phyloP scores from a whole-genome alignment of 2,113 vertebrate genomes.

The Saiga tatarica region DNA sequence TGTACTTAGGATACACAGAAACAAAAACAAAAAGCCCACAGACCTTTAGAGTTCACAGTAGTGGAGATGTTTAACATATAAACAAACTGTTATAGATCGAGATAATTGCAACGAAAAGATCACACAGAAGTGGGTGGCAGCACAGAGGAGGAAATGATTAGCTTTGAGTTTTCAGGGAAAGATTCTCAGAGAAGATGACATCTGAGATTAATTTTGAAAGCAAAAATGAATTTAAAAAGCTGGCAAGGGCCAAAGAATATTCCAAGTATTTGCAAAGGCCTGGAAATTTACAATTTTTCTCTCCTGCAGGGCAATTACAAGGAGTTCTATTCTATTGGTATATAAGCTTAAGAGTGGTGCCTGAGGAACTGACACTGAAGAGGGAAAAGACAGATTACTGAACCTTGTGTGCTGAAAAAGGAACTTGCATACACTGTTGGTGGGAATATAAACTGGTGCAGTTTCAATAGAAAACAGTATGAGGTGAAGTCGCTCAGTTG shows the following conservation, averaged over 20 bases:
- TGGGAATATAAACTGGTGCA: background rate
- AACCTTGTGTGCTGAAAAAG: background rate
- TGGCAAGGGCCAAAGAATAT: background rate
- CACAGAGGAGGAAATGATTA: background rate
- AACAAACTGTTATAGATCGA: background rate
- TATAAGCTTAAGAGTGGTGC: background rate
- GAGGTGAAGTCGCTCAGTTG: too few species aligned
- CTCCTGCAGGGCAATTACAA: background rate
- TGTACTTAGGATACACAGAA: background rate
- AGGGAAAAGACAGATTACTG: background rate
- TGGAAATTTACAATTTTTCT: background rate
- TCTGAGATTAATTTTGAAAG: constrained; percentile 30
- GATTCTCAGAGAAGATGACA: background rate
- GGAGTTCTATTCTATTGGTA: background rate
- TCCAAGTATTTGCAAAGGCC: background rate
- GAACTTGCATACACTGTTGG: background rate
- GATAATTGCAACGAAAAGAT: constrained; percentile 8
- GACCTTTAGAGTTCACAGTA: background rate
- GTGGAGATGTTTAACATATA: background rate
- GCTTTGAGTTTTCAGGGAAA: background rate
- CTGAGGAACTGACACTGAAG: background rate
- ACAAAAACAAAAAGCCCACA: background rate
- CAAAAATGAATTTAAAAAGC: background rate
- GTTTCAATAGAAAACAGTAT: background rate
- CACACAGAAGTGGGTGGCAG: background rate